These are phyloP conservation scores for Myiozetetes cayanensis DNA, from an alignment of 2,113 vertebrate species.

Conservation along the genomic window DNA sequence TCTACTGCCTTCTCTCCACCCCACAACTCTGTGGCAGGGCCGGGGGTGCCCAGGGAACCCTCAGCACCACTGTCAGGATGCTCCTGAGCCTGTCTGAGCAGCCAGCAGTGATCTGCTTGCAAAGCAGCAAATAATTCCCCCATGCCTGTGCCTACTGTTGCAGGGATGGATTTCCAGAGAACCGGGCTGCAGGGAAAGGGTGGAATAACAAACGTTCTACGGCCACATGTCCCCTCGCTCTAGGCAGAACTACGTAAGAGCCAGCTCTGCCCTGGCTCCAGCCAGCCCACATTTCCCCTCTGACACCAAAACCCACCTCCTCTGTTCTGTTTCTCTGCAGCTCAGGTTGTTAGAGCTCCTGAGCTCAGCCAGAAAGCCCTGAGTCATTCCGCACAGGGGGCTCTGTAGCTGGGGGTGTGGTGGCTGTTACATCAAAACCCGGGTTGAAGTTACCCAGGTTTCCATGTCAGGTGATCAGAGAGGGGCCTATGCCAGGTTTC, in stretches of 20 bases:
- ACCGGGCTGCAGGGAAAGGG: neutral
- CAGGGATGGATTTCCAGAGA: neutral
- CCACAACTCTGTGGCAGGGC: fast-evolving
- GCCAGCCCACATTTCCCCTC: neutral
- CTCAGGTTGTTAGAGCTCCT: neutral
- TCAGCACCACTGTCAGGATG: fast-evolving
- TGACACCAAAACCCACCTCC: neutral
- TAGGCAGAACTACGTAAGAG: neutral
- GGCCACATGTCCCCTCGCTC: neutral
- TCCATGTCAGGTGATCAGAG: slow-evolving; percentile 1
- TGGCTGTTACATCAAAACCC: neutral
- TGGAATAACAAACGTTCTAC: neutral
- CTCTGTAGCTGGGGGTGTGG: neutral
- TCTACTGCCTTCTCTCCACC: neutral
- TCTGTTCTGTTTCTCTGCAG: neutral
- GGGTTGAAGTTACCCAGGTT: neutral
- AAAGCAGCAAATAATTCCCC: neutral
- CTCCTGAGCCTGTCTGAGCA: neutral
- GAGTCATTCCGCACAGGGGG: neutral
- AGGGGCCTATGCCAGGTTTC: neutral
- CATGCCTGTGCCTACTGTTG: neutral
- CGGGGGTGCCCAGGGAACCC: neutral
- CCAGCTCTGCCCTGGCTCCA: neutral
- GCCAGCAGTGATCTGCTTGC: neutral
- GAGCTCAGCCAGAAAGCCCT: neutral